phyloP scores from a whole-genome alignment of 2,113 vertebrate genomes.

The Microcebus tavaratra region DNA sequence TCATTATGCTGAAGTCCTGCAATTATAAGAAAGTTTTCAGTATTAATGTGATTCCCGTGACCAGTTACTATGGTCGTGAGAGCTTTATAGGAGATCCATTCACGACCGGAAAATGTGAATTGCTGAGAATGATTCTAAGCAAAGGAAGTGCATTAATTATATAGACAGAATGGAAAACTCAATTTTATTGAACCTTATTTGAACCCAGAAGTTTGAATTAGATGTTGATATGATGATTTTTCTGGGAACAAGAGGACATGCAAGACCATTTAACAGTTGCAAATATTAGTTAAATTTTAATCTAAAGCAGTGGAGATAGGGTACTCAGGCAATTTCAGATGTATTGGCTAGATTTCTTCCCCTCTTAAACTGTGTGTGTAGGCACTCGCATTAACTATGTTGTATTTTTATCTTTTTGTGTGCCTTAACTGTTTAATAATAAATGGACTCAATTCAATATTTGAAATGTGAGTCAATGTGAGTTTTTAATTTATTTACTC shows the following conservation, averaged over 20 bases:
- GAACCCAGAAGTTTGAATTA: constrained; percentile 56
- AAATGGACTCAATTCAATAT: background rate
- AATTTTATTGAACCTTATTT: constrained; percentile 43
- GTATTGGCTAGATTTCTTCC: background rate
- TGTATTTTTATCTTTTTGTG: background rate
- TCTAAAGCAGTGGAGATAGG: background rate
- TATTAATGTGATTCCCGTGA: background rate
- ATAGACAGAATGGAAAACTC: background rate
- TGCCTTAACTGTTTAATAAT: background rate
- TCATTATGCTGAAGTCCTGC: background rate
- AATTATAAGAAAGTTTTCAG: background rate
- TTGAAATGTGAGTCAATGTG: background rate
- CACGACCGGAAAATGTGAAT: background rate
- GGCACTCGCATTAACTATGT: background rate
- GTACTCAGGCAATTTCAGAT: background rate
- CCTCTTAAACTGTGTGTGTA: background rate
- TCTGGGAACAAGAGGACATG: background rate
- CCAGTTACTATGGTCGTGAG: background rate
- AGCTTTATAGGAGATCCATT: background rate
- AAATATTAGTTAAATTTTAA: constrained; percentile 65
- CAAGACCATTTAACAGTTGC: background rate
- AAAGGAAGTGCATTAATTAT: background rate
- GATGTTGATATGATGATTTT: constrained; percentile 41
- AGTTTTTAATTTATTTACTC: background rate
- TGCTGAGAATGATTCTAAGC: background rate